Conservation (phyloP, 2,797 vertebrate genomes). For the Lagodon rhomboides region DNA sequence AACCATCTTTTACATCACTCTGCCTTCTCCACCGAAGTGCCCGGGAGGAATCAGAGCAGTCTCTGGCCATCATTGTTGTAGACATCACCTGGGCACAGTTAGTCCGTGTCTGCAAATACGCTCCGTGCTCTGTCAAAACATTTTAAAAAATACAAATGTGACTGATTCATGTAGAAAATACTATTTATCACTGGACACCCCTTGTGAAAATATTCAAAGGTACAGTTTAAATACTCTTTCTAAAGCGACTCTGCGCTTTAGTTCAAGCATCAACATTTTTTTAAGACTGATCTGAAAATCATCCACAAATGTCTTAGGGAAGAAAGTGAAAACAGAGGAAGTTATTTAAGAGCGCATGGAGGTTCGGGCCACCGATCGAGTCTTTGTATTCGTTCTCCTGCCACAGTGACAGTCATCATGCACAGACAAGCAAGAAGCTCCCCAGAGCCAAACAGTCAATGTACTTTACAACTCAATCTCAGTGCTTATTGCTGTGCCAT, state of each 20-base stretch:
- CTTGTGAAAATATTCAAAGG: neutral
- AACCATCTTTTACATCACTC: constrained; percentile 18
- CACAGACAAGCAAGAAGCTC: constrained; percentile 40
- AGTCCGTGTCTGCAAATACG: neutral
- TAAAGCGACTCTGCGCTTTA: neutral
- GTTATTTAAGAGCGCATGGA: constrained; percentile 39
- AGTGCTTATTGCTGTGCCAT: constrained; percentile 30
- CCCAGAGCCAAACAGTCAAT: constrained; percentile 59
- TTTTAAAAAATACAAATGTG: constrained; percentile 6
- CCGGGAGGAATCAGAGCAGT: neutral
- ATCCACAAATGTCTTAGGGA: constrained; percentile 1
- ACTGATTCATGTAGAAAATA: neutral
- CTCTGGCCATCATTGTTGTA: constrained; percentile 1
- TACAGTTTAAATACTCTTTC: neutral
- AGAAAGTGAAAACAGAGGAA: constrained; percentile 16
- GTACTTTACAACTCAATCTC: constrained; percentile 70
- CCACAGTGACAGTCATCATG: constrained; percentile 43
- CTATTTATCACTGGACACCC: neutral
- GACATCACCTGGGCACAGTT: neutral
- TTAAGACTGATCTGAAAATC: constrained; percentile 7
- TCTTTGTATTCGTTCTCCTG: constrained; percentile 29
- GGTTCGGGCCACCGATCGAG: neutral
- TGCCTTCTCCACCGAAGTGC: neutral
- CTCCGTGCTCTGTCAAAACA: neutral
- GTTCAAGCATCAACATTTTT: neutral